Percentiles rank a stretch among this genome's conserved stretches.
These are phyloP conservation scores for Salticus scenicus DNA, from an alignment of 2,888 invertebrate genomes.

Conservation along the genomic window DNA sequence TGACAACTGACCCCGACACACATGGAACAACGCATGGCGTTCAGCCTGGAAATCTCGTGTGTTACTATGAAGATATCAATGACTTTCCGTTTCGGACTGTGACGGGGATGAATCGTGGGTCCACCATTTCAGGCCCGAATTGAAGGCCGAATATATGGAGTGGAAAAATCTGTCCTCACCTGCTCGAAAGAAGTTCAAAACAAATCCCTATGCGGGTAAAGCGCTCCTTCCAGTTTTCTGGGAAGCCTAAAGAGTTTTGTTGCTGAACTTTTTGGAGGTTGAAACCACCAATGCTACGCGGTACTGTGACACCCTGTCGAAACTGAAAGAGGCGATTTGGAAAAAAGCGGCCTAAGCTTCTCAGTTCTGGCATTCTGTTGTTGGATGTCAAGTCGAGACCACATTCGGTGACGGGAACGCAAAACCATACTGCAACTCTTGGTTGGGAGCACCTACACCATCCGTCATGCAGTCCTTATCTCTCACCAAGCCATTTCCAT, in stretches of 20 bases:
- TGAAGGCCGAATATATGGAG: neutral
- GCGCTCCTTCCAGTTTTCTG: neutral
- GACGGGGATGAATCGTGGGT: too few relatives aligned
- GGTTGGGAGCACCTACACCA: neutral
- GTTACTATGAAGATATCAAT: too few relatives aligned
- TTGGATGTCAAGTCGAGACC: neutral
- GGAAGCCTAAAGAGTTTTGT: neutral
- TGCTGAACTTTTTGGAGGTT: neutral
- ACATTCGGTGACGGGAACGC: neutral
- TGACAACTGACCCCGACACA: too few relatives aligned
- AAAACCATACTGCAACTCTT: too few relatives aligned
- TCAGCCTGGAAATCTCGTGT: too few relatives aligned
- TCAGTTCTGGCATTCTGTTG: slow-evolving; percentile 3
- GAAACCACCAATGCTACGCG: neutral
- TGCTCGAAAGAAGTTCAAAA: neutral
- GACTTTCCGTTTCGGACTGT: too few relatives aligned
- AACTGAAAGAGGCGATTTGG: neutral
- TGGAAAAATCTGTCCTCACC: neutral
- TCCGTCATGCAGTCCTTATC: neutral
- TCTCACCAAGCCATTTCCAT: too few relatives aligned
- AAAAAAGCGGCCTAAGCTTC: neutral
- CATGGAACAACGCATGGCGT: too few relatives aligned
- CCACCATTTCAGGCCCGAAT: too few relatives aligned
- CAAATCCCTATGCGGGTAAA: neutral
- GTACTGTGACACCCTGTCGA: neutral